Base-by-base conservation (phyloP, 2,888 invertebrate species). In the Selenia dentaria region DNA sequence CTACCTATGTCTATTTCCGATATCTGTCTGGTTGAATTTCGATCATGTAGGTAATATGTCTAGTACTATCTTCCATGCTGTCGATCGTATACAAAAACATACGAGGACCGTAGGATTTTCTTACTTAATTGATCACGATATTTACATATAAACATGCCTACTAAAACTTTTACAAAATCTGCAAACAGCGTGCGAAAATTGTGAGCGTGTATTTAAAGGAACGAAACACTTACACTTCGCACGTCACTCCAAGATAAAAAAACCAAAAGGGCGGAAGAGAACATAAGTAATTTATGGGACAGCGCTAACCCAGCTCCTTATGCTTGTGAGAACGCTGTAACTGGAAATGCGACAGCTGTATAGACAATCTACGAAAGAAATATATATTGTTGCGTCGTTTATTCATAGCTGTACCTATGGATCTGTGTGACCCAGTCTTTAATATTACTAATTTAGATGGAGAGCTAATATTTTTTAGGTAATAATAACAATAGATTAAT, bases 241-340 rank as follows among this genome's bases (percentile, higher is more conserved):
- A 42, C 47, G 42, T 51, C 49, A 45, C 42, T 34, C 40, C 45
- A 38, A 44, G 55, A 55, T 58, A 58, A 53, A 51, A 55, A 53
- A 55, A 48, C 50, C 47, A 37, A 48, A 47, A 46, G 39, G 51
- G 52, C 48, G 46, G 55, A 53, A 50, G 33, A 31, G 48, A 49
- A 50, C 56, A 43, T 41, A 50, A 54, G 56, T 59, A 51, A 59
- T 59, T 54, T 59, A 59, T 56, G 56, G 37, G 50, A 54, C 50
- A 39, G 43, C 47, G 45, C 31, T 46, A 54, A 51, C 49, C 51
- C 54, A 40, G 43, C 48, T 57, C 47, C 26, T 39, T 40, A 29
- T 31, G n/a, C 22, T 45, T 31, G 36, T 11, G 43, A 26, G 37
- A 50, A 42, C 37, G 39, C 43, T 51, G 35, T 38, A 32, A 42